Evolutionary conservation across 2,888 invertebrate species (phyloP).

Genomic region (Amblyjoppa proteus): DNA sequence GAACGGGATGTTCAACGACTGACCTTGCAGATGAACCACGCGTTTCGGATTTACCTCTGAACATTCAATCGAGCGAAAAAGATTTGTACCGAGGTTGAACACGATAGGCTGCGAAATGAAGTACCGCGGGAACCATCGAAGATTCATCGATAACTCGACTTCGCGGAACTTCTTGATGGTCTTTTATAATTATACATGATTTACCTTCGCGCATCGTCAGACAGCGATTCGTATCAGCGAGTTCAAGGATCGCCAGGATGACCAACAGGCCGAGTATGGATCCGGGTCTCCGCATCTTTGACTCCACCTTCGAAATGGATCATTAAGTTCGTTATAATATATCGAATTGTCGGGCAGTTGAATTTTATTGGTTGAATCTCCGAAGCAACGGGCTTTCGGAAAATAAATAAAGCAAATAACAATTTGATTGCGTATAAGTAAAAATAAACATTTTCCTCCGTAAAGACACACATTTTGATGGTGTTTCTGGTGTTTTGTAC

Average conservation of each 20-base stretch:
- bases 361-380: neutral
- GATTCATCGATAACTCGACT: neutral
- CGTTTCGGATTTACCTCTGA: conserved; percentile 86
- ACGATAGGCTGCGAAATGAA: neutral
- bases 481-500: no score
- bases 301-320: conserved; percentile 71
- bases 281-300: conserved; percentile 76
- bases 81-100: neutral
- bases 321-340: conserved; percentile 7
- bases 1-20: conserved; percentile 85
- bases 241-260: conserved; percentile 68
- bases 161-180: neutral
- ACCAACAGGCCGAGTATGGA: conserved; percentile 73
- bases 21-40: conserved; percentile 83
- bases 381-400: neutral
- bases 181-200: conserved; percentile 18
- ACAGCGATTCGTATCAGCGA: conserved; percentile 76
- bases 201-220: conserved; percentile 79
- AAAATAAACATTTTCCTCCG: neutral
- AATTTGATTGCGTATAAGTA: neutral
- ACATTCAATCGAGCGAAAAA: conserved; percentile 19
- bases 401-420: neutral
- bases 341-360: neutral
- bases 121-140: neutral
- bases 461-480: no score